phyloP scores from a whole-genome alignment of 2,113 vertebrate genomes.

The Forbesichthys agassizii region DNA sequence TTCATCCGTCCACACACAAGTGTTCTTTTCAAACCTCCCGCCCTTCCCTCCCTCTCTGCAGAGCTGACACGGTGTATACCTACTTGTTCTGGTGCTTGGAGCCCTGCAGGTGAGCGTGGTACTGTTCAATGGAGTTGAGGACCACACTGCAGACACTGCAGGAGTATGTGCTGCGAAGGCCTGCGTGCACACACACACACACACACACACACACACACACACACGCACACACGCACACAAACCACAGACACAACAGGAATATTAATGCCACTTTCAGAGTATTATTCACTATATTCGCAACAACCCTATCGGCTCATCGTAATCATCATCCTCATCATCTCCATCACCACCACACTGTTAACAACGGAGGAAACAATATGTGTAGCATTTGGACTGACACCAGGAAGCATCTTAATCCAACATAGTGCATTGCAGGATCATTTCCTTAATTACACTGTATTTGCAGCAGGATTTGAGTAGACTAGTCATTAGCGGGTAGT shows the following conservation, averaged over 20 bases:
- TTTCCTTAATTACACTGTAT: conserved; percentile 59
- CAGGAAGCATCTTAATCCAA: conserved; percentile 40
- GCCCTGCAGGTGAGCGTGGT: conserved; percentile 82
- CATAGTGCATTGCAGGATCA: conserved; percentile 32
- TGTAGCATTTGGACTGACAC: conserved; percentile 18
- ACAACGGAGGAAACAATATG: conserved; percentile 21
- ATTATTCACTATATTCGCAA: conserved; percentile 14
- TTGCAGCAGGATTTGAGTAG: conserved; percentile 55
- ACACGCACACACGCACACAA: conserved; percentile 15
- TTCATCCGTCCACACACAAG: not conserved
- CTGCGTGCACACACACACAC: conserved; percentile 48
- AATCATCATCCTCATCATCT: not conserved
- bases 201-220: conserved; percentile 15
- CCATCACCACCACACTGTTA: not conserved
- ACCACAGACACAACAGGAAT: conserved; percentile 9
- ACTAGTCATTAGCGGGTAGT: conserved; percentile 52
- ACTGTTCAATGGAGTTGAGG: conserved; percentile 84
- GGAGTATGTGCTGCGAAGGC: conserved; percentile 79
- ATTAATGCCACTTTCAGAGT: conserved; percentile 7
- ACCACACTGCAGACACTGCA: conserved; percentile 80
- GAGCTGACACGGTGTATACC: conserved; percentile 43
- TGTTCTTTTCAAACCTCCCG: not conserved
- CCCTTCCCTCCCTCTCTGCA: not conserved
- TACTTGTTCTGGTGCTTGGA: conserved; percentile 85
- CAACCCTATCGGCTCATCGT: not conserved